Conservation (phyloP, 2,797 vertebrate species). For the Florisuga fusca region DNA sequence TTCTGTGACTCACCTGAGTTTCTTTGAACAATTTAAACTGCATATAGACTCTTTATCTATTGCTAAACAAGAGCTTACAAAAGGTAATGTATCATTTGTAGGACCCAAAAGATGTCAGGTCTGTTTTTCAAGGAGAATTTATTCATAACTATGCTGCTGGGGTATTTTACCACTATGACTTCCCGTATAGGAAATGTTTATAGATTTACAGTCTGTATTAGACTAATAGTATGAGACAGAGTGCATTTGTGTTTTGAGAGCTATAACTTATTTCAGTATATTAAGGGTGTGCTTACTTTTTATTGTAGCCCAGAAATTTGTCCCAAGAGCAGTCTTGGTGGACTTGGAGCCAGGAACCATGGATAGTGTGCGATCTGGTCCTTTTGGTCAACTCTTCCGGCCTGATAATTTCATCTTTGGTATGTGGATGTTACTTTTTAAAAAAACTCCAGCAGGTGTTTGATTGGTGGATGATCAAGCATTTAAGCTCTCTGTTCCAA, state of each 20-base stretch:
- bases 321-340: constrained; percentile 87
- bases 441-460: neutral
- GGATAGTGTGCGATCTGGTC: constrained; percentile 90
- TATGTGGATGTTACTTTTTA: constrained; percentile 60
- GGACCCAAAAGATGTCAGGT: neutral
- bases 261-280: neutral
- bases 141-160: neutral
- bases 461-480: neutral
- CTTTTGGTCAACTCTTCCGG: constrained; percentile 88
- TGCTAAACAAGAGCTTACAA: neutral
- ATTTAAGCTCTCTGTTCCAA: neutral
- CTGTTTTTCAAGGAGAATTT: neutral
- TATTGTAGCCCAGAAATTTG: constrained; percentile 86
- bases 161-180: neutral
- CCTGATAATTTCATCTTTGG: constrained; percentile 92
- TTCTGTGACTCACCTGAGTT: neutral
- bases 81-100: neutral
- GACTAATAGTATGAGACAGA: neutral
- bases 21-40: neutral
- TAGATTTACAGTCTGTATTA: neutral
- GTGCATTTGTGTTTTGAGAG: neutral
- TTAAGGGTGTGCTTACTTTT: constrained; percentile 19
- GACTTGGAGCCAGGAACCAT: constrained; percentile 91
- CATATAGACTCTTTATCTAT: neutral
- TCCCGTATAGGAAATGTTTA: neutral